A percentile compares a stretch with the other conserved stretches of the same genome.
These are phyloP conservation scores for Agelas oroides DNA, from an alignment of 37 sponge, comb jelly and placozoan species.

Conservation along the genomic window DNA sequence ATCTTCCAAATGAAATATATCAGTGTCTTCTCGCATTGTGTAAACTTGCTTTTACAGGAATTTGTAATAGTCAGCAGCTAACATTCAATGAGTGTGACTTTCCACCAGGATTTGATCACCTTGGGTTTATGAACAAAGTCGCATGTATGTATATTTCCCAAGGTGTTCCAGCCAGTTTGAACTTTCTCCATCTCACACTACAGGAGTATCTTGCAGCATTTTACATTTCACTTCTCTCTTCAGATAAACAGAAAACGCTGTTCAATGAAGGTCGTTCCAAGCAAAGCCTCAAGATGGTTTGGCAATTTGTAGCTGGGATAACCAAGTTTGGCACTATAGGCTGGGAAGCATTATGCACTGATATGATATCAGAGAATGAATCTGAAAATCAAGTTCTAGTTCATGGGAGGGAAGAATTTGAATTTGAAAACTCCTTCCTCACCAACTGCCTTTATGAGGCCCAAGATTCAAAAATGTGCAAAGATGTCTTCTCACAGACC, in stretches of 20 bases:
- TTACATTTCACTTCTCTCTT: not conserved
- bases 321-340: not conserved
- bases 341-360: too few relatives aligned
- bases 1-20: not conserved
- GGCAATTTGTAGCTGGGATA: conserved; percentile 28
- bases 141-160: not conserved
- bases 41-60: conserved; percentile 3
- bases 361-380: too few relatives aligned
- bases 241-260: not conserved
- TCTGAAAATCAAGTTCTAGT: too few relatives aligned
- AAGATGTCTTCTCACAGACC: too few relatives aligned
- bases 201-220: conserved; percentile 14
- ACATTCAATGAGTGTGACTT: not conserved
- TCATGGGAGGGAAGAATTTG: too few relatives aligned
- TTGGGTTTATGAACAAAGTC: conserved; percentile 23
- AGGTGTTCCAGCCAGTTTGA: not conserved
- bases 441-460: too few relatives aligned
- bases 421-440: too few relatives aligned
- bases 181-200: conserved; percentile 15
- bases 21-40: not conserved
- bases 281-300: not conserved
- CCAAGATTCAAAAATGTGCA: too few relatives aligned
- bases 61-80: conserved; percentile 13
- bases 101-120: conserved; percentile 9
- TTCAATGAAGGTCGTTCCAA: not conserved